Base-by-base conservation (phyloP, 2,113 vertebrate genomes). In the Phoxinus phoxinus region DNA sequence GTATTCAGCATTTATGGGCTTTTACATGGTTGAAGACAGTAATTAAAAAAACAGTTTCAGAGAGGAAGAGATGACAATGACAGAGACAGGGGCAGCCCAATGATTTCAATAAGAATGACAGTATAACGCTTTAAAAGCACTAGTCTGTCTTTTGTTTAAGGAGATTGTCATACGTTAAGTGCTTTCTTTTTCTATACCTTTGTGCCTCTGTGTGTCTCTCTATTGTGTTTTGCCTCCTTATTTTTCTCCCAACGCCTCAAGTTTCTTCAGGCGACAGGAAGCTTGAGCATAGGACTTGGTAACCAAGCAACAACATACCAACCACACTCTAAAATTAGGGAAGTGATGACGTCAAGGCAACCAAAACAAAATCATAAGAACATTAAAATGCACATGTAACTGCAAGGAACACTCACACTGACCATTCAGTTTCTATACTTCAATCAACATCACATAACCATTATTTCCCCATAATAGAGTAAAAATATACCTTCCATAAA, bases 301-400 rank as follows among this genome's bases (percentile, higher is more conserved):
- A 89, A 88, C 90, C 86, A 88, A 87, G 90, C 90, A 91, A 91
- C 90, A 81, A 87, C 73, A 81, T 82, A 69, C 81, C 81, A 59
- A 81, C 80, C 73, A 61, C 3, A 78, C 88, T 86, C 90, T 91
- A 91, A 91, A 91, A 91, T 91, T 91, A 90, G 90, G 89, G 87
- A 76, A 84, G 35, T 58, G 79, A 79, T 87, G 89, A 89, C 87
- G 85, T 91, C 90, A 88, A 85, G 76, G 65, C 32, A 56, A 85
- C 83, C 61, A 86, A 84, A 85, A 83, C 75, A 69, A 89, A 89
- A 89, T 79, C 83, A 84, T 80, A 46, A 82, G 83, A 79, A 86
- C 65, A 86, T 86, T 79, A 69, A 86, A 73, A 86, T 81, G 48
- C 67, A 65, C 35, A 41, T 37, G 59, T 35, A 74, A 75, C 48